Base-by-base conservation (phyloP, 2,797 vertebrate genomes). In the Anniella stebbinsi region DNA sequence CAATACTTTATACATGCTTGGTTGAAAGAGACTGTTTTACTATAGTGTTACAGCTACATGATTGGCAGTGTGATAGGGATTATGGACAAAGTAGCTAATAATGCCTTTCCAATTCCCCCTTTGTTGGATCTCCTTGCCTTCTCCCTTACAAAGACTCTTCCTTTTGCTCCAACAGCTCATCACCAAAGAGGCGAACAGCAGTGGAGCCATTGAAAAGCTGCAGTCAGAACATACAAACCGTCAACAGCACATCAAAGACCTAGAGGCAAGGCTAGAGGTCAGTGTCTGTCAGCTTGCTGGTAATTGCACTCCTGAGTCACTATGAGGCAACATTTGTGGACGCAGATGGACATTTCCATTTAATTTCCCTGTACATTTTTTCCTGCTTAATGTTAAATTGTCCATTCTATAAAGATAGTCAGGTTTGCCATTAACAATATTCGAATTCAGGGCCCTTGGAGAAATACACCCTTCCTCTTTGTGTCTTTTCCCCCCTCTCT, bases 11-110 rank as follows among this genome's bases (percentile, higher is more conserved):
- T 69, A 87, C 0, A 0, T 23, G 45, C 48, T 83, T 77, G 63
- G 23, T 76, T 88, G 87, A 84, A 92, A 90, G 92, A 92, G 86
- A 41, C 70, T 91, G 83, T 94, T 88, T 3, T 48, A 63, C 81
- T 87, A 38, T 28, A 0, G 0, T 60, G 45, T 0, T 0, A 41
- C 33, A 33, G 45, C 0, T 0, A 82, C 69, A 4, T 80, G 86
- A 72, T 67, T 93, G 93, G 86, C 90, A 93, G 67, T 0, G 0
- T 3, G 33, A 77, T 93, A 88, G 5, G 41, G 63, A 77, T 89
- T 72, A 70, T 76, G 69, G 63, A 89, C 63, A 93, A 89, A 69
- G 85, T 89, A 90, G 41, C 77, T 88, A 91, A 94, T 93, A 84
- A 67, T 86, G 91, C 82, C 51, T 75, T 94, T 92, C 91, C 60